Evolutionary conservation across 2,888 invertebrate species (phyloP).

Genomic region (Nipponacmea schrenckii): DNA sequence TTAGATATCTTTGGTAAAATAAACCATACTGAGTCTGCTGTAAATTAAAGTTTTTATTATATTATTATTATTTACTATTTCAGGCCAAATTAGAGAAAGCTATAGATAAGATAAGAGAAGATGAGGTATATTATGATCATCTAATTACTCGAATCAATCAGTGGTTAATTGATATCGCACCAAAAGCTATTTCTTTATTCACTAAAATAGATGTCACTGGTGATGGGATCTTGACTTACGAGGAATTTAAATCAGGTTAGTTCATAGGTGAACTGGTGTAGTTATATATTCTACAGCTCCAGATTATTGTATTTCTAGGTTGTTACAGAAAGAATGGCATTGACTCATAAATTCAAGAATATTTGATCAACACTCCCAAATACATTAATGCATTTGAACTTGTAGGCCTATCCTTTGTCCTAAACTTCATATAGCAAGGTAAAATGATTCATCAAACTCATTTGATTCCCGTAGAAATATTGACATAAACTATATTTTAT

Average conservation of each 20-base stretch:
- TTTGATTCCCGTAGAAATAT: no score
- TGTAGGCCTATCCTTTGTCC: no score
- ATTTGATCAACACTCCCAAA: no score
- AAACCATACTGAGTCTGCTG: background rate
- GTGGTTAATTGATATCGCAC: constrained; percentile 56
- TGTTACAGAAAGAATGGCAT: no score
- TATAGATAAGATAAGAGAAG: constrained; percentile 44
- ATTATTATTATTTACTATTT: no score
- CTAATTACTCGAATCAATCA: constrained; percentile 58
- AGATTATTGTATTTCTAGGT: background rate
- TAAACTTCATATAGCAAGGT: no score
- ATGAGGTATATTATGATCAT: constrained; percentile 45
- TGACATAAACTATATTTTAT: no score
- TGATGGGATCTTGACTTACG: constrained; percentile 56
- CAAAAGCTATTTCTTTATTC: constrained; percentile 49
- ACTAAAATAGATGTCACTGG: constrained; percentile 53
- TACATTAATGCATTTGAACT: no score
- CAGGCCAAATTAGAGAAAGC: constrained; percentile 58
- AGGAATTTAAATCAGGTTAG: constrained; percentile 64
- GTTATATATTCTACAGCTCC: background rate
- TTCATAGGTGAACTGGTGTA: background rate
- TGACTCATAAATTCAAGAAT: no score
- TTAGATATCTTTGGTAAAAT: background rate
- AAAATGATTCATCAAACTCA: no score
- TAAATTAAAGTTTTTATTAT: no score